Percentiles rank a stretch among this genome's conserved stretches.
Evolutionary conservation across 2,888 invertebrate species (phyloP).

Genomic region (Acleris emargana): DNA sequence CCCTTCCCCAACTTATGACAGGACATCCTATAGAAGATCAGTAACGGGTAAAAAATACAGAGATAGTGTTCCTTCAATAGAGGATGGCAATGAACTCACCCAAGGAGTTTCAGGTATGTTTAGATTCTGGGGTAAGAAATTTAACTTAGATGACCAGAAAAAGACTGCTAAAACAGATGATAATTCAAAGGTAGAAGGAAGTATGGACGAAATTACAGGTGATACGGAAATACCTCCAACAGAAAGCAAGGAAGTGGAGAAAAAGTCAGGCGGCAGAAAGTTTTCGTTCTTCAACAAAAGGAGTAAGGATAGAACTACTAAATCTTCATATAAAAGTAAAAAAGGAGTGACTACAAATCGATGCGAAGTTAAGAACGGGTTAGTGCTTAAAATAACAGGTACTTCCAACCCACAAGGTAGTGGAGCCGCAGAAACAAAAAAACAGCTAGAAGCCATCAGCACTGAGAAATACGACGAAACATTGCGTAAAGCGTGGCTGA

Average conservation of each 20-base stretch:
- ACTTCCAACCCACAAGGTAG: neutral
- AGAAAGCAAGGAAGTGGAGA: constrained; percentile 38
- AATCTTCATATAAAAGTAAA: constrained; percentile 48
- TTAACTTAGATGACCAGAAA: constrained; percentile 54
- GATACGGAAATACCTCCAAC: too few relatives aligned
- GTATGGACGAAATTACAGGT: too few relatives aligned
- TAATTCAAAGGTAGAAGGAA: constrained; percentile 38
- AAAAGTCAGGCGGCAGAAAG: constrained; percentile 47
- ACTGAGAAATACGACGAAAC: constrained; percentile 49
- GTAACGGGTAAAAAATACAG: constrained; percentile 43
- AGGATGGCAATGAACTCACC: constrained; percentile 50
- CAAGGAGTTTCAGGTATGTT: constrained; percentile 69
- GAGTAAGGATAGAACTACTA: constrained; percentile 47
- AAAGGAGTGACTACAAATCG: constrained; percentile 64
- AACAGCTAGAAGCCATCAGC: constrained; percentile 36
- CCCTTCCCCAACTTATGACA: constrained; percentile 37
- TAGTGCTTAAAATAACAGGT: constrained; percentile 56
- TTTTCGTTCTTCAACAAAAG: constrained; percentile 69
- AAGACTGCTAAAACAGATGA: constrained; percentile 35
- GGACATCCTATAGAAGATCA: constrained; percentile 40
- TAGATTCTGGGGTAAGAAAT: constrained; percentile 69
- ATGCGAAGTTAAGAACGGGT: constrained; percentile 66
- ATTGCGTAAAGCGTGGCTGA: constrained; percentile 59
- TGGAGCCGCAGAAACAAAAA: neutral
- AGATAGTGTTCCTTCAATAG: constrained; percentile 46